phyloP scores from a whole-genome alignment of 2,797 vertebrate genomes.

The Kryptolebias ocellatus region DNA sequence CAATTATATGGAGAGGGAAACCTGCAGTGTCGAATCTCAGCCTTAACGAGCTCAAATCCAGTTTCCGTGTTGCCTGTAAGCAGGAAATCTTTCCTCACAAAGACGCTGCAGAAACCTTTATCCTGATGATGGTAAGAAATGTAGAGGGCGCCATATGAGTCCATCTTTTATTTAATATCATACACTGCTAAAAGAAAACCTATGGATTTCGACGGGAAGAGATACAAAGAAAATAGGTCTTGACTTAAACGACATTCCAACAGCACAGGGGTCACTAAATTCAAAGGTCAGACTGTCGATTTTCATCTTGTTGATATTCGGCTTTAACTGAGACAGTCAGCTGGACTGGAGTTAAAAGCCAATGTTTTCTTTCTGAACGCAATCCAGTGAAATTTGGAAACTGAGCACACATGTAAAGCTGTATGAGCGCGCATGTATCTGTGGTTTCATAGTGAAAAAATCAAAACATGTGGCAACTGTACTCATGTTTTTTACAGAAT shows the following conservation, averaged over 20 bases:
- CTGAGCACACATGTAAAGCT: too few species aligned
- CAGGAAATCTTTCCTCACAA: constrained; percentile 20
- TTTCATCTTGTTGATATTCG: neutral
- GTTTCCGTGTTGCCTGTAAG: constrained; percentile 10
- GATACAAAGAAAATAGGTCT: too few species aligned
- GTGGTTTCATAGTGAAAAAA: too few species aligned
- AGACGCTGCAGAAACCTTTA: constrained; percentile 1
- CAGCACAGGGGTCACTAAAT: neutral
- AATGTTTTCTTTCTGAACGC: neutral
- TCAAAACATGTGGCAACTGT: too few species aligned
- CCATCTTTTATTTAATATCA: too few species aligned
- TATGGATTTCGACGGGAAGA: too few species aligned
- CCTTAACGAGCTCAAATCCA: constrained; percentile 32
- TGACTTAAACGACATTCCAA: neutral
- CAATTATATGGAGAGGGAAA: constrained; percentile 31
- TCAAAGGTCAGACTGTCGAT: neutral
- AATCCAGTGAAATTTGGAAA: too few species aligned
- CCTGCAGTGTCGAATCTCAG: constrained; percentile 34
- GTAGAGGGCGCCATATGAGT: neutral
- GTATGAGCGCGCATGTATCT: too few species aligned
- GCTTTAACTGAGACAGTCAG: neutral
- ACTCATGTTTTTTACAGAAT: too few species aligned
- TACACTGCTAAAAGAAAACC: too few species aligned
- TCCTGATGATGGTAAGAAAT: neutral
- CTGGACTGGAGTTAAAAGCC: neutral